Base-by-base conservation (phyloP, 1,140 invertebrate genomes). In the Orussus abietinus region DNA sequence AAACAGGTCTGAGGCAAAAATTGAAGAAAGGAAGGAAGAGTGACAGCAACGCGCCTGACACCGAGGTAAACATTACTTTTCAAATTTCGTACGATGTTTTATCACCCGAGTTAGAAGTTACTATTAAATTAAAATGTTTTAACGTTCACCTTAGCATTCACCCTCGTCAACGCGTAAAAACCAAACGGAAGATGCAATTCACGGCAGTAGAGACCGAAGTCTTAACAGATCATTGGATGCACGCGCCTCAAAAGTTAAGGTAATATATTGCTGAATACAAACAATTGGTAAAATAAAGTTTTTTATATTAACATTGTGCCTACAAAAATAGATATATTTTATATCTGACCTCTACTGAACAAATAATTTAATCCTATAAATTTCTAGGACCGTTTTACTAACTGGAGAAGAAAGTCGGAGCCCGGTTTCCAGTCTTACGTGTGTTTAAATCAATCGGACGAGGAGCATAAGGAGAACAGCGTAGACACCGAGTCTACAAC, bases 351-450 rank as follows among this genome's bases (percentile, higher is more conserved):
- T n/a, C n/a, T n/a, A n/a, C n/a, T n/a, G n/a, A n/a, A n/a, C n/a
- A n/a, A n/a, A n/a, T n/a, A n/a, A n/a, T n/a, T n/a, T n/a, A n/a
- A n/a, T n/a, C n/a, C 14, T 14, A 14, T 32, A 25, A 25, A 32
- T 32, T n/a, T n/a, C n/a, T 30, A 73, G 64, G 69, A 74, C 62
- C 69, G 69, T 37, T 72, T 74, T 25, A 69, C 68, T 14, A 81
- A 75, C 41, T 84, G 83, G 82, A 65, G 84, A 54, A 66, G 84
- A 46, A 86, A 86, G 65, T 86, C 84, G 7, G 84, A 86, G 57
- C 84, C 84, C 2, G 80, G 81, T 3, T 69, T 81, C 46, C 65
- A 71, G 43, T 69, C 69, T 4, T 70, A 73, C 42, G 57, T 73
- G 4, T 63, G 42, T 22, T 45, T 74, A 3, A 62, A 66, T 30